Evolutionary conservation across 2,888 invertebrate species (phyloP).

Genomic region (Brenthis daphne): DNA sequence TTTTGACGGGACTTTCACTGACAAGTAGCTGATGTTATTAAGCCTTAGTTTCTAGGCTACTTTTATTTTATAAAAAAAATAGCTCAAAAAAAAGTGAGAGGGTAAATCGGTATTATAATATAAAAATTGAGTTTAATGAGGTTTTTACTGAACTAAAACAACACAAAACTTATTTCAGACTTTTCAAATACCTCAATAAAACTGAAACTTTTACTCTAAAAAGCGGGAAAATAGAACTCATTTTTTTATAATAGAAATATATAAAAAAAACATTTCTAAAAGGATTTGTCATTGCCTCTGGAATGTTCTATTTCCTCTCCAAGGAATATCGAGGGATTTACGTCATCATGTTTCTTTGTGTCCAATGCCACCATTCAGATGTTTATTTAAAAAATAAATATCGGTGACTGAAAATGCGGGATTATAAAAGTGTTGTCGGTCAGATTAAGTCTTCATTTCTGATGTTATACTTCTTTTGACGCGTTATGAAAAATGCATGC

Average conservation of each 20-base stretch:
- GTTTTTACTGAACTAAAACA: too few relatives aligned
- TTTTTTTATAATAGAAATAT: slow-evolving; percentile 7
- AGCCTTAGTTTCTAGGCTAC: too few relatives aligned
- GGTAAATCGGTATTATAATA: too few relatives aligned
- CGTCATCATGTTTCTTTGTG: slow-evolving; percentile 29
- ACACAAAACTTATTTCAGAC: too few relatives aligned
- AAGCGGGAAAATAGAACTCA: background rate
- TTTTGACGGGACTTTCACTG: too few relatives aligned
- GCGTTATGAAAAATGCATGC: too few relatives aligned
- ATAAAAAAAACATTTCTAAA: slow-evolving; percentile 1
- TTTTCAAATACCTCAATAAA: background rate
- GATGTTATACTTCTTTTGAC: too few relatives aligned
- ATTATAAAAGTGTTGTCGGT: background rate
- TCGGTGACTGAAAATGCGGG: slow-evolving; percentile 4
- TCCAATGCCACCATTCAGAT: background rate
- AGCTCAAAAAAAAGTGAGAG: too few relatives aligned
- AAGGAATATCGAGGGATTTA: slow-evolving; percentile 26
- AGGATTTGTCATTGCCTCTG: slow-evolving; percentile 24
- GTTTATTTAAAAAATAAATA: slow-evolving; percentile 18
- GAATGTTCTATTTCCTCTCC: slow-evolving; percentile 17
- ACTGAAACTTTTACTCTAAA: background rate
- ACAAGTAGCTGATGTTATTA: too few relatives aligned
- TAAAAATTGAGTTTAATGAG: too few relatives aligned
- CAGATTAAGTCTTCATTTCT: background rate
- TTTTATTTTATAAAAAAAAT: too few relatives aligned